Percentiles rank a stretch among this genome's conserved stretches.
Conservation (phyloP, 1,140 invertebrate species). For the Nomia melanderi region DNA sequence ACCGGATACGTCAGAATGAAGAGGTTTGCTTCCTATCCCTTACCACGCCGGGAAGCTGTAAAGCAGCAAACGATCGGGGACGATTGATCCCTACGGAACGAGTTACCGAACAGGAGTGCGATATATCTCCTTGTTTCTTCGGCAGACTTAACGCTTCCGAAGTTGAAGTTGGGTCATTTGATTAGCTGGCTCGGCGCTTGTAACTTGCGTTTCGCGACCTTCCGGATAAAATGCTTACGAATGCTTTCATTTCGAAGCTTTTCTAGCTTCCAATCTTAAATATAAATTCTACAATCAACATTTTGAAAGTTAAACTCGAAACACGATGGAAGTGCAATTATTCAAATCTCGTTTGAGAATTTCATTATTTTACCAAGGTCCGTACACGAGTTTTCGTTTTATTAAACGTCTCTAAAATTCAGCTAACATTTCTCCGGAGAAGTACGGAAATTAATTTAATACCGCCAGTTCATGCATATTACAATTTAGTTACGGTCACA, state of each 20-base stretch:
- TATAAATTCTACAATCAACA: too few species aligned
- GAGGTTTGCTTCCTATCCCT: background rate
- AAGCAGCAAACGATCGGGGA: background rate
- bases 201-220: conserved; percentile 28
- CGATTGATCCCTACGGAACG: conserved; percentile 6
- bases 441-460: too few species aligned
- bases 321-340: too few species aligned
- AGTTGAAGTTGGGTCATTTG: background rate
- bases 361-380: too few species aligned
- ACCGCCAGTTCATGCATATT: too few species aligned
- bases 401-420: too few species aligned
- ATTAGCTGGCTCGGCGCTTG: background rate
- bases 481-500: too few species aligned
- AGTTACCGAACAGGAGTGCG: conserved; percentile 34
- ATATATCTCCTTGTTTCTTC: conserved; percentile 56
- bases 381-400: too few species aligned
- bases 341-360: too few species aligned
- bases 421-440: too few species aligned
- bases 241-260: background rate
- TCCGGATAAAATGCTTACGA: background rate
- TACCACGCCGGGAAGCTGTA: background rate
- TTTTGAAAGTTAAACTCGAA: too few species aligned
- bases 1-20: background rate
- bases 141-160: conserved; percentile 36
- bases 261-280: background rate